phyloP scores from a whole-genome alignment of 2,113 vertebrate genomes.

The Struthio camelus region DNA sequence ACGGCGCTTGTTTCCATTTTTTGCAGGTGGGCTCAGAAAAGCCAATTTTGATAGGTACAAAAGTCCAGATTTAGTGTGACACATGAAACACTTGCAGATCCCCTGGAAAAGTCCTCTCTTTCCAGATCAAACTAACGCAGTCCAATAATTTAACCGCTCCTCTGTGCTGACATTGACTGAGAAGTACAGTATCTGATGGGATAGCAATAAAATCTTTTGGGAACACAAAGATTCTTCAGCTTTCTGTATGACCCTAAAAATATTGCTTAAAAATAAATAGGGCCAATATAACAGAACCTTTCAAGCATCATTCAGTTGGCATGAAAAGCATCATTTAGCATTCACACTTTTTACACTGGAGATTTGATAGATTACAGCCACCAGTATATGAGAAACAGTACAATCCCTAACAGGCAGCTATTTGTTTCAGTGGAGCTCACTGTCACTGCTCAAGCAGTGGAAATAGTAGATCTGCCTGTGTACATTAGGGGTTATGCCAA shows the following conservation, averaged over 20 bases:
- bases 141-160: not conserved
- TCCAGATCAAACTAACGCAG: not conserved
- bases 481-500: not conserved
- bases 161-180: not conserved
- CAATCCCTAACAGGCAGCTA: not conserved
- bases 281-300: not conserved
- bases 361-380: not conserved
- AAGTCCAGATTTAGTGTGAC: not conserved
- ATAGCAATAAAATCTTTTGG: not conserved
- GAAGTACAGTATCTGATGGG: not conserved
- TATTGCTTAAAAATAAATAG: not conserved
- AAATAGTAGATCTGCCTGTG: not conserved
- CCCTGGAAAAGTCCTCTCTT: not conserved
- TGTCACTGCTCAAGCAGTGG: fast-evolving
- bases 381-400: not conserved
- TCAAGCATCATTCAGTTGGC: not conserved
- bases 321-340: not conserved
- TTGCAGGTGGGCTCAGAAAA: not conserved
- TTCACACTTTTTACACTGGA: not conserved
- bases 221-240: not conserved
- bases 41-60: not conserved
- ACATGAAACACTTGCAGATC: not conserved
- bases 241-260: not conserved
- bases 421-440: not conserved
- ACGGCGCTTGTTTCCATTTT: not conserved